Base-by-base conservation (phyloP, 2,888 invertebrate species). In the Phymatocera aterrima region DNA sequence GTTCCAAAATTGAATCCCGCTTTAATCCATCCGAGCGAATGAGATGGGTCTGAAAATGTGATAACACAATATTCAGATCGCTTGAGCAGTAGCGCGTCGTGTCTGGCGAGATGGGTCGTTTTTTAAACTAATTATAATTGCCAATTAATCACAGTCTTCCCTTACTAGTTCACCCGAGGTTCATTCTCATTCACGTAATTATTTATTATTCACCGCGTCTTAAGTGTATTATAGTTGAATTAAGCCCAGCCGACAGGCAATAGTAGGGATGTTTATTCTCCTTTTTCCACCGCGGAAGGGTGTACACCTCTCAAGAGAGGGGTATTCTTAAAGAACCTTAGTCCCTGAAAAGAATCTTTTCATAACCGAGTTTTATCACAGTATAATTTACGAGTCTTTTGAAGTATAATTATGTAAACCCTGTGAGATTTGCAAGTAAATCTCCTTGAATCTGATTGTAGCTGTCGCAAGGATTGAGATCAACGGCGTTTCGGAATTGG, bases 151-250 rank as follows among this genome's bases (percentile, higher is more conserved):
- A 57, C 57, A 4, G 12, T 12, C 4, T 28, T 28, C 21, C 12
- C 51, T 1, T 40, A 12, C 40, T 12, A 10, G 12, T 10, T n/a
- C n/a, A n/a, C n/a, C 57, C 28, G 28, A 15, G 15, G 21, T 57
- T 57, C 28, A 12, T 57, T 57, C 24, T 57, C 28, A 57, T 57
- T 28, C 24, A 28, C 8, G 28, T 57, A 15, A 57, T 57, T 57
- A 57, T 57, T 57, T 57, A 57, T 57, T 57, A 57, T 57, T 57
- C 57, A 57, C 57, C 15, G 57, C 24, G 57, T 28, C 57, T 57
- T 57, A 57, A 28, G 57, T 28, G 28, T 28, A 57, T 57, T 57
- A 28, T 28, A 57, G 57, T 57, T 57, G 5, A 57, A 57, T 57
- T 57, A 57, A 12, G 24, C 57, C 57, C 57, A 57, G 57, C 57